Percentiles rank a stretch among this genome's conserved stretches.
Evolutionary conservation across 2,113 vertebrate species (phyloP).

Genomic region (Ifrita kowaldi): DNA sequence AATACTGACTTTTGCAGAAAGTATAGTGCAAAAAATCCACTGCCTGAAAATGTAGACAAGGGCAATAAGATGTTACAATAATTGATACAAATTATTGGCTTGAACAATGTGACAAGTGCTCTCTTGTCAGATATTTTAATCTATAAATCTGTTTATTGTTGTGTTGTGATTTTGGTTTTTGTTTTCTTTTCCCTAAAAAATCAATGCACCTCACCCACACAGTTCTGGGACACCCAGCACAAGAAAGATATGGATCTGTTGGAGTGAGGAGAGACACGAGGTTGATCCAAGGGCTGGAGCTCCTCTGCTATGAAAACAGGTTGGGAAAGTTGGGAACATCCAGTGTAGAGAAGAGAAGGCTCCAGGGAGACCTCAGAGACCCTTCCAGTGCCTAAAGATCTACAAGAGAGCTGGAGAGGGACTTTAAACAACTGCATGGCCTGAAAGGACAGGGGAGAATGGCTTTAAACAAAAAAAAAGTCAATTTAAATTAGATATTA

Average conservation of each 20-base stretch:
- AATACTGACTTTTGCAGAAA: background rate
- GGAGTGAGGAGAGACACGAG: accelerated
- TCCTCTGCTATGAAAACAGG: background rate
- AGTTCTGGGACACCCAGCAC: background rate
- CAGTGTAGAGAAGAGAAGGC: background rate
- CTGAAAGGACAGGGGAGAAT: too few species aligned
- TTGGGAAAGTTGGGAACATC: background rate
- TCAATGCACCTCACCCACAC: background rate
- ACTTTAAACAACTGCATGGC: background rate
- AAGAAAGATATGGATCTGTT: background rate
- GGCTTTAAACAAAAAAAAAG: background rate
- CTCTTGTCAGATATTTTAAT: background rate
- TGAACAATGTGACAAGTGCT: background rate
- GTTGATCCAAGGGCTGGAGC: background rate
- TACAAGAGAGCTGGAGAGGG: background rate
- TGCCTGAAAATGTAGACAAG: background rate
- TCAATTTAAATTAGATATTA: background rate
- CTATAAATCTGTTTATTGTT: background rate
- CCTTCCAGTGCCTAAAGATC: background rate
- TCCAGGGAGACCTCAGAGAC: background rate
- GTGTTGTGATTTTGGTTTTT: accelerated
- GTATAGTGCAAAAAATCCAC: background rate
- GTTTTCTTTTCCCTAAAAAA: background rate
- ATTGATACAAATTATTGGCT: too few species aligned
- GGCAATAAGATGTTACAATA: background rate